Conservation (phyloP, 37 sponge, comb jelly and placozoan species). For the Aplysina aerophoba region DNA sequence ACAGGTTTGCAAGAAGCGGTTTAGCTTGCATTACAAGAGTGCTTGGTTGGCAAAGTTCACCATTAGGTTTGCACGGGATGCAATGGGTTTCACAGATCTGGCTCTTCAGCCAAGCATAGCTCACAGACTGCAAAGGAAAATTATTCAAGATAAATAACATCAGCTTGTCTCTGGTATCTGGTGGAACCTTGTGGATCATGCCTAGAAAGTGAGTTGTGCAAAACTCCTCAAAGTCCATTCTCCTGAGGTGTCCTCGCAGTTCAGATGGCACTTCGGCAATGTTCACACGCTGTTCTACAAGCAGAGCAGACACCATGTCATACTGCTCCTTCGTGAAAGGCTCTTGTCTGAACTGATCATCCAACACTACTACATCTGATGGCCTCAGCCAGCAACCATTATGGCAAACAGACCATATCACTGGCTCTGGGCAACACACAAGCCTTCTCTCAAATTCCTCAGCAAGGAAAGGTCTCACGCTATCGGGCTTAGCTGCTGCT, state of each 20-base stretch:
- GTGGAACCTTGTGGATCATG: neutral
- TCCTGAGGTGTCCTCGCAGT: neutral
- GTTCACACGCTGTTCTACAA: neutral
- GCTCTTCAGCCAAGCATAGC: constrained; percentile 37
- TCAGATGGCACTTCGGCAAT: neutral
- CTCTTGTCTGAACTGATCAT: neutral
- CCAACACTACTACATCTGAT: constrained; percentile 18
- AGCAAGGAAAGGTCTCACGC: constrained; percentile 2
- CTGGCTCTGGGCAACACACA: neutral
- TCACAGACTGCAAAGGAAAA: neutral
- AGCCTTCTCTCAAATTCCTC: neutral
- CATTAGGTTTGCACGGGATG: constrained; percentile 31
- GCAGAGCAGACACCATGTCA: neutral
- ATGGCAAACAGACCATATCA: neutral
- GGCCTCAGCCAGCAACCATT: constrained; percentile 64
- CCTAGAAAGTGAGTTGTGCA: neutral
- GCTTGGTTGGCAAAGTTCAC: neutral
- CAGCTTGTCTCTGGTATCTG: constrained; percentile 31
- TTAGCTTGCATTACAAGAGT: constrained; percentile 41
- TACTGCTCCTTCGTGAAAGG: neutral
- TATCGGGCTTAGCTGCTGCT: neutral
- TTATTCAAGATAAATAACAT: constrained; percentile 36
- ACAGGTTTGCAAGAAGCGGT: constrained; percentile 27
- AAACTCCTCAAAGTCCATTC: neutral
- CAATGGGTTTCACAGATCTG: constrained; percentile 26